Base-by-base conservation (phyloP, 2,797 vertebrate species). In the Simalia tracyae region DNA sequence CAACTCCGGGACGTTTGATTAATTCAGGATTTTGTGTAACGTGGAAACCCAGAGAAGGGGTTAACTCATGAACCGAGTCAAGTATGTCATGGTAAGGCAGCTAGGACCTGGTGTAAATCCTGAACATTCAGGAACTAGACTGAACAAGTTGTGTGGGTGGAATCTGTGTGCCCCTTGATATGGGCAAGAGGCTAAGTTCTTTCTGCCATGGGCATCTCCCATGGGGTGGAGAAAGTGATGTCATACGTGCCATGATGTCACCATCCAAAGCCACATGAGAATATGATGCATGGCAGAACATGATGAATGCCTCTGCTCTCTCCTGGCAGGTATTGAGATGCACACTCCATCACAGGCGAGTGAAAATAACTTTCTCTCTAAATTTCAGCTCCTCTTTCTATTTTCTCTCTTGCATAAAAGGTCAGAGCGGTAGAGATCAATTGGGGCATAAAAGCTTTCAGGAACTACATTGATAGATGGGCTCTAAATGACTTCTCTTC, bases 401-500 rank as follows among this genome's bases (percentile, higher is more conserved):
- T 87, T 88, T 59, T 84, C 72, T 42, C 56, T 46, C 64, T 42
- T 68, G 0, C 0, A 0, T 86, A 90, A 24, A 57, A 89, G 26
- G 68, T 81, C 61, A 15, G 11, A 5, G 14, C 5, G 12, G 0
- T 60, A 17, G 76, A 1, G 85, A 93, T 93, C 68, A 57, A 36
- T 36, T 64, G 84, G 6, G 0, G 66, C 76, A 57, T 81, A 89
- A 84, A 88, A 88, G 8, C 46, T 15, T 92, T 63, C 91, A 88
- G 56, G 68, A 63, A 66, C 26, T 81, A 54, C 92, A 91, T 28
- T 8, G 60, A 85, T 50, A 86, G 59, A 60, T 6, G 87, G 28
- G 6, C 0, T 93, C 91, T 87, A 90, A 94, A 92, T 93, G 56
- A 10, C 84, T 17, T 90, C 90, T 87, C 28, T 88, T 91, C 63